Evolutionary conservation across 2,113 vertebrate species (phyloP), one percentile per base, ranked within the genome.

Genomic region (Pterocles burchelli): DNA sequence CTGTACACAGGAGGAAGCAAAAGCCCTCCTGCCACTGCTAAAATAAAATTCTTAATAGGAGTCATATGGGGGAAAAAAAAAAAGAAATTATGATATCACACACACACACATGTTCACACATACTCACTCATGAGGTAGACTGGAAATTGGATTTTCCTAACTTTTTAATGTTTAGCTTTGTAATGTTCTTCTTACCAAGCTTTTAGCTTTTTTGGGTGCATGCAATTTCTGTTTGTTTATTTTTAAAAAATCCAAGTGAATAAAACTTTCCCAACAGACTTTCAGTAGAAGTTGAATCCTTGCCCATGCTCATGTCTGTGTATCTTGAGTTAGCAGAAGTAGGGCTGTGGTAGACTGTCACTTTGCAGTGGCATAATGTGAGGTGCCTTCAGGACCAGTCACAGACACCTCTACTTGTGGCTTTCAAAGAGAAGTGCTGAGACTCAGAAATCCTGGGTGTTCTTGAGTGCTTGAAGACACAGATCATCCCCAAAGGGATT

Each of bases 251-350:
- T 6, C 20, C 4, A 25, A 48, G 38, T 9, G 38, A 80, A 57
- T 46, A 18, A n/a, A 82, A 45, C 8, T 16, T 36, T 36, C 18
- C 17, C 7, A 49, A 33, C 5, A 75, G 62, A 45, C 20, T 59
- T 75, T n/a, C 13, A 48, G 41, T 11, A 48, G 7, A 28, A 15
- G 3, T 10, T 61, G 41, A 85, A 82, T 36, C 58, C 49, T 79
- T 75, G 10, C 14, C 45, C 14, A 1, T 25, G 13, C 13, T 52
- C 16, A 3, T 10, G 38, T 11, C 21, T 34, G 15, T 5, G 0
- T 24, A 28, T 33, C 45, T 65, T 70, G 41, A 48, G 3, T 24
- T 54, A 61, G 20, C 4, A 67, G 54, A 55, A 43, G 9, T 1
- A 58, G 34, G 18, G 77, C 26, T 9, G 14, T 3, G 6, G 20